Evolutionary conservation across 2,113 vertebrate genomes (phyloP).

Genomic region (Cinclus cinclus): DNA sequence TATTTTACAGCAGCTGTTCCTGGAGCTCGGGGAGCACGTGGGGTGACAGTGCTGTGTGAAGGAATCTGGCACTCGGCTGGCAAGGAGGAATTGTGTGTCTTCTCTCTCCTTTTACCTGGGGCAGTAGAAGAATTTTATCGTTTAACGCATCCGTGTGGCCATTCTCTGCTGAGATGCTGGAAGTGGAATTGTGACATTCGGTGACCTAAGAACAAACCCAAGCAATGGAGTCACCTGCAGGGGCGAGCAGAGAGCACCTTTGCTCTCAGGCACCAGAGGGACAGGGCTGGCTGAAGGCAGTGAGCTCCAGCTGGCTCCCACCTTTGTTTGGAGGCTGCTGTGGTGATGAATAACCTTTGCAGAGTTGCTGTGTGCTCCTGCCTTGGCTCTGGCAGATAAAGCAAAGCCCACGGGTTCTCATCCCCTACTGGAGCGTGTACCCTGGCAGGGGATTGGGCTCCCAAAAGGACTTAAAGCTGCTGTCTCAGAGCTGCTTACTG

Average conservation of each 20-base stretch:
- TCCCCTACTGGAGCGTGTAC: rapidly evolving
- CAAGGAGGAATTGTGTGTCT: background rate
- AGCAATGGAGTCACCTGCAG: background rate
- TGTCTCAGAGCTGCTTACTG: background rate
- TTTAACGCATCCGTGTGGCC: rapidly evolving
- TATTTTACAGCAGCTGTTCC: background rate
- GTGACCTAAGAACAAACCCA: background rate
- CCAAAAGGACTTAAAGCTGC: background rate
- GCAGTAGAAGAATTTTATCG: background rate
- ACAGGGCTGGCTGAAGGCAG: background rate
- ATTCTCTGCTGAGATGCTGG: background rate
- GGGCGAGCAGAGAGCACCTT: background rate
- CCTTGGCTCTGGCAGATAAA: background rate
- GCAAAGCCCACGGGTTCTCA: background rate
- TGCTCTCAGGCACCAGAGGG: background rate
- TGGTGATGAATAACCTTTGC: conserved; percentile 55
- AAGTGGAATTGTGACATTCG: background rate
- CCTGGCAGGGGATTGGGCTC: background rate
- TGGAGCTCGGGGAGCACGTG: rapidly evolving
- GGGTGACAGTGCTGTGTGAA: rapidly evolving
- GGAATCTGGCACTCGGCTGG: background rate
- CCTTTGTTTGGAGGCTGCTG: conserved; percentile 68
- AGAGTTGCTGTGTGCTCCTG: background rate
- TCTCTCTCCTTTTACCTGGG: background rate
- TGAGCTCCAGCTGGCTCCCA: background rate